Evolutionary conservation across 2,888 invertebrate genomes (phyloP).

Genomic region (Epiblema foenella): DNA sequence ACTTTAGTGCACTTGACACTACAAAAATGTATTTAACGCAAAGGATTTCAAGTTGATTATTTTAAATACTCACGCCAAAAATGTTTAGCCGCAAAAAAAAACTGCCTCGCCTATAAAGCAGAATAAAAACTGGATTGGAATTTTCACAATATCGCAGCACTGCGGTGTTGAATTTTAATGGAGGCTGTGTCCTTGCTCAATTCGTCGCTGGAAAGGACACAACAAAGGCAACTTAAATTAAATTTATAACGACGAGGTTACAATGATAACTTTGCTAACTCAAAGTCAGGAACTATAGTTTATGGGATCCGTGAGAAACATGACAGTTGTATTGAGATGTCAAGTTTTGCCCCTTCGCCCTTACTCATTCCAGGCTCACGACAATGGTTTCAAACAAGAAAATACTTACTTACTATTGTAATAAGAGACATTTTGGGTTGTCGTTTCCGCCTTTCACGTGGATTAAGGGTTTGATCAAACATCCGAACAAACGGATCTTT

Average conservation of each 20-base stretch:
- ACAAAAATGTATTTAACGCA: not conserved
- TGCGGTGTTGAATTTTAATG: conserved; percentile 37
- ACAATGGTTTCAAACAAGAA: not conserved
- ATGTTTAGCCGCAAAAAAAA: conserved; percentile 9
- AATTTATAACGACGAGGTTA: conserved; percentile 21
- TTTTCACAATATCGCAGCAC: conserved; percentile 27
- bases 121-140: conserved; percentile 27
- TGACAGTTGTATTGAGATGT: conserved; percentile 26
- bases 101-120: conserved; percentile 20
- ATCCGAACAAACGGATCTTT: not conserved
- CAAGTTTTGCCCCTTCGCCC: conserved; percentile 17
- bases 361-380: not conserved
- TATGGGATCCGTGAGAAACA: conserved; percentile 15
- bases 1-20: not conserved
- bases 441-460: not conserved
- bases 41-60: conserved; percentile 11
- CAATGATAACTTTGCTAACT: conserved; percentile 27
- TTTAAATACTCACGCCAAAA: conserved; percentile 3
- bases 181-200: conserved; percentile 22
- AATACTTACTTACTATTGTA: not conserved
- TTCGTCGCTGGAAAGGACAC: conserved; percentile 19
- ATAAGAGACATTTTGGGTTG: not conserved
- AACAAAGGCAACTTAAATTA: conserved; percentile 20
- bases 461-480: not conserved
- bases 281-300: conserved; percentile 23